phyloP scores from a whole-genome alignment of 2,888 invertebrate genomes.

The Drosophila seclusa region DNA sequence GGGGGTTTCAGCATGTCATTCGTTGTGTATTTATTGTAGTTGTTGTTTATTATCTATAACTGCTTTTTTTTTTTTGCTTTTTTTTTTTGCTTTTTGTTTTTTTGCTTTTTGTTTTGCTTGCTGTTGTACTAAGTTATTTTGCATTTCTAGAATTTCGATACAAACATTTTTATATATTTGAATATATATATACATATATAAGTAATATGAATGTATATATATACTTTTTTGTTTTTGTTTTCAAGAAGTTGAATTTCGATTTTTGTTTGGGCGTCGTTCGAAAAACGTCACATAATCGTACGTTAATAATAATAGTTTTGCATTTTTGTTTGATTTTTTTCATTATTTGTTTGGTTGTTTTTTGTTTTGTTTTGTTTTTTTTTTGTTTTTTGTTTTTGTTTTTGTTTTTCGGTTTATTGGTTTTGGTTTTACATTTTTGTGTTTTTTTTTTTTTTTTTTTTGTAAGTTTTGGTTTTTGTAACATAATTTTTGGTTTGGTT shows the following conservation, averaged over 20 bases:
- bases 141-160: conserved; percentile 42
- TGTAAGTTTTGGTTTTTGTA: conserved; percentile 45
- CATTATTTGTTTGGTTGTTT: conserved; percentile 47
- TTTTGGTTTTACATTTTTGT: conserved; percentile 42
- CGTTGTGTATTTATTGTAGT: conserved; percentile 67
- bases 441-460: conserved; percentile 21
- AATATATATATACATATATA: conserved; percentile 36
- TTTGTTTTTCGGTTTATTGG: conserved; percentile 42
- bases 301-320: conserved; percentile 54
- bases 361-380: conserved; percentile 27
- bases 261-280: conserved; percentile 86
- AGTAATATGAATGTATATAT: conserved; percentile 36
- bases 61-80: conserved; percentile 30
- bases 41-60: conserved; percentile 65
- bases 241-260: conserved; percentile 86
- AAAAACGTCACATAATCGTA: conserved; percentile 83
- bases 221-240: conserved; percentile 68
- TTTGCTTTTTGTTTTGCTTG: conserved; percentile 7
- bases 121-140: conserved; percentile 25
- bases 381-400: conserved; percentile 3
- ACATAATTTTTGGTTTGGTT: conserved; percentile 52
- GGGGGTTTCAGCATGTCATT: conserved; percentile 78
- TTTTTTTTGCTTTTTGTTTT: conserved; percentile 1
- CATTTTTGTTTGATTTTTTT: conserved; percentile 44
- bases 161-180: conserved; percentile 43